Percentiles rank a stretch among this genome's conserved stretches.
phyloP scores from a whole-genome alignment of 2,888 invertebrate species.

The Cyclophora albipunctata region DNA sequence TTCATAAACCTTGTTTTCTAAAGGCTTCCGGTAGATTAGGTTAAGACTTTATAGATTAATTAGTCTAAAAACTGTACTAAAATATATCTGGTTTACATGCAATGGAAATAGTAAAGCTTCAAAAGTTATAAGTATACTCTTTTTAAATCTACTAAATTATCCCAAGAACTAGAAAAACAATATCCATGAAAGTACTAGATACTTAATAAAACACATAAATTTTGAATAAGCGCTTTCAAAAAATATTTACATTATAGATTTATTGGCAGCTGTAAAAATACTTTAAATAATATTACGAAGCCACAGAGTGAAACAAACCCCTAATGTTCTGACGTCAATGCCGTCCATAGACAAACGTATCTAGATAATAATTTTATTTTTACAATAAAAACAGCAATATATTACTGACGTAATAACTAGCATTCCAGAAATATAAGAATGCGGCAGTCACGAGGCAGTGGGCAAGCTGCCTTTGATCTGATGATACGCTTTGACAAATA shows the following conservation, averaged over 20 bases:
- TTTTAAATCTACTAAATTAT: too few species aligned
- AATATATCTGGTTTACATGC: too few species aligned
- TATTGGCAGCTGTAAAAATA: slow-evolving; percentile 39
- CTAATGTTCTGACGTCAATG: slow-evolving; percentile 42
- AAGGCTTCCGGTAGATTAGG: too few species aligned
- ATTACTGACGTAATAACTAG: slow-evolving; percentile 4
- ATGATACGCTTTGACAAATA: background rate
- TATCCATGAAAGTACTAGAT: too few species aligned
- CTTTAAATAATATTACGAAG: slow-evolving; percentile 29
- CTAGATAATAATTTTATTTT: slow-evolving; percentile 5
- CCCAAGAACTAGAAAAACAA: too few species aligned
- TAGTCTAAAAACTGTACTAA: too few species aligned
- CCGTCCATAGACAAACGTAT: slow-evolving; percentile 20
- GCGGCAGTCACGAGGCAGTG: background rate
- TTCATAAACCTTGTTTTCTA: too few species aligned
- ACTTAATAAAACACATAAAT: too few species aligned
- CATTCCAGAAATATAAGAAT: slow-evolving; percentile 5
- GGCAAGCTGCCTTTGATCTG: slow-evolving; percentile 1
- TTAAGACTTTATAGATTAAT: too few species aligned
- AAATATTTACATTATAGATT: slow-evolving; percentile 31
- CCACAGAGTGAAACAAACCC: slow-evolving; percentile 36
- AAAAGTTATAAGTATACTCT: too few species aligned
- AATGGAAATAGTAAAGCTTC: too few species aligned
- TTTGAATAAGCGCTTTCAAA: slow-evolving; percentile 5
- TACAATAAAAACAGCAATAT: slow-evolving; percentile 10